A percentile compares a stretch with the other conserved stretches of the same genome.
Evolutionary conservation across 2,113 vertebrate species (phyloP).

Genomic region (Gasterosteus nipponicus): DNA sequence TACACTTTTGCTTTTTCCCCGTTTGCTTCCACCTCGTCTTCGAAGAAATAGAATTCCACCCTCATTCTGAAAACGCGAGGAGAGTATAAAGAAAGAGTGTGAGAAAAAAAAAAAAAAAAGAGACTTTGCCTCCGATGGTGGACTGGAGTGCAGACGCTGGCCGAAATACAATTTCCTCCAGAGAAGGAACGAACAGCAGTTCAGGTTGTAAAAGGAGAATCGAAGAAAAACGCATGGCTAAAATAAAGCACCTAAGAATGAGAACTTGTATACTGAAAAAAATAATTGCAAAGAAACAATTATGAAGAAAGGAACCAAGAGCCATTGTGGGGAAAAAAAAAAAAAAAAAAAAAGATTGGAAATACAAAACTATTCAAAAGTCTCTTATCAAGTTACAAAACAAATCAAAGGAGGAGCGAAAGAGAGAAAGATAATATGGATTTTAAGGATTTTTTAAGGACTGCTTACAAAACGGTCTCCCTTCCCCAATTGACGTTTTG

Average conservation of each 20-base stretch:
- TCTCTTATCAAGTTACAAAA: not conserved
- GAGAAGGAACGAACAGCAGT: not conserved
- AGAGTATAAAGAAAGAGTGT: not conserved
- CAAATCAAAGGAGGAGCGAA: not conserved
- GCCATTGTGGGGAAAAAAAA: not conserved
- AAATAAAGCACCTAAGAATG: not conserved
- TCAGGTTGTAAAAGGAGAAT: not conserved
- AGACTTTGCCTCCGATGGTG: not conserved
- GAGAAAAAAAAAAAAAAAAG: not conserved
- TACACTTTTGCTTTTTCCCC: not conserved
- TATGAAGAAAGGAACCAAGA: not conserved
- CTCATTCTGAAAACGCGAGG: not conserved
- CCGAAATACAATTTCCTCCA: not conserved
- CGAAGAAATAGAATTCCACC: not conserved
- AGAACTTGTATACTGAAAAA: not conserved
- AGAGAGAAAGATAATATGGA: not conserved
- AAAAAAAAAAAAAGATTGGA: not conserved
- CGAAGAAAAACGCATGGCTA: not conserved
- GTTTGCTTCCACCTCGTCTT: not conserved
- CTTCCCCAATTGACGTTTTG: not conserved
- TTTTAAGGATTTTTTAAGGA: no score
- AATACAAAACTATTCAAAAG: not conserved
- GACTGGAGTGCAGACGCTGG: not conserved
- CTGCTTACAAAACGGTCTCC: not conserved
- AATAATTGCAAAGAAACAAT: not conserved